These are phyloP conservation scores for Atrina japonica DNA, from an alignment of 2,888 invertebrate species.

Conservation along the genomic window DNA sequence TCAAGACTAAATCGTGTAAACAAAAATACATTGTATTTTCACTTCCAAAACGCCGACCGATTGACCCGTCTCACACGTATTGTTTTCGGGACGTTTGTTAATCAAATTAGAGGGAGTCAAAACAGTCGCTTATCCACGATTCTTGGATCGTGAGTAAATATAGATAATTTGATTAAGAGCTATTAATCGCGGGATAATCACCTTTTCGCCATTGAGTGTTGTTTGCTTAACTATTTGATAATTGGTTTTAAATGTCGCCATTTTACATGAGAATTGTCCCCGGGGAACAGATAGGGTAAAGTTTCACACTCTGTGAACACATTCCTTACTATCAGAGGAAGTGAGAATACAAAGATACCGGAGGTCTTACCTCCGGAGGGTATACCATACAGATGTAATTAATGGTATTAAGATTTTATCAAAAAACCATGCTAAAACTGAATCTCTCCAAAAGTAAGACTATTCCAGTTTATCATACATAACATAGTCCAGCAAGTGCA, in stretches of 20 bases:
- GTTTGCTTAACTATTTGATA: slow-evolving; percentile 20
- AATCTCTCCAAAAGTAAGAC: too few species aligned
- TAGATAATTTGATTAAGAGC: slow-evolving; percentile 20
- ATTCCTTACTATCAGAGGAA: too few species aligned
- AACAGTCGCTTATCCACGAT: slow-evolving; percentile 8
- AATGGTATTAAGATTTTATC: too few species aligned
- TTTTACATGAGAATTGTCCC: slow-evolving; percentile 11
- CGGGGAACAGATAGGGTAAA: slow-evolving; percentile 8
- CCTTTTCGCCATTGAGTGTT: slow-evolving; percentile 21
- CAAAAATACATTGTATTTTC: too few species aligned
- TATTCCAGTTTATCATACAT: too few species aligned
- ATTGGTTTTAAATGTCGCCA: slow-evolving; percentile 20
- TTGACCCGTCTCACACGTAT: slow-evolving; percentile 12
- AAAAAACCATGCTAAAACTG: too few species aligned
- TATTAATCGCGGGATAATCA: slow-evolving; percentile 18
- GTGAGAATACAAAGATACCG: too few species aligned
- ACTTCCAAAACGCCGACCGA: slow-evolving; percentile 10
- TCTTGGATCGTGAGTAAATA: slow-evolving; percentile 11
- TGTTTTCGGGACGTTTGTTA: slow-evolving; percentile 21
- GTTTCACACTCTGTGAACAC: slow-evolving; percentile 11
- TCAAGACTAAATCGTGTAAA: too few species aligned
- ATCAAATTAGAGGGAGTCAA: not conserved
- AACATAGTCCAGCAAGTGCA: too few species aligned
- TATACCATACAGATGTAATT: too few species aligned
- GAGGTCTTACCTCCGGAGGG: too few species aligned